phyloP scores from a whole-genome alignment of 2,888 invertebrate genomes.

The Cheilosia pagana region DNA sequence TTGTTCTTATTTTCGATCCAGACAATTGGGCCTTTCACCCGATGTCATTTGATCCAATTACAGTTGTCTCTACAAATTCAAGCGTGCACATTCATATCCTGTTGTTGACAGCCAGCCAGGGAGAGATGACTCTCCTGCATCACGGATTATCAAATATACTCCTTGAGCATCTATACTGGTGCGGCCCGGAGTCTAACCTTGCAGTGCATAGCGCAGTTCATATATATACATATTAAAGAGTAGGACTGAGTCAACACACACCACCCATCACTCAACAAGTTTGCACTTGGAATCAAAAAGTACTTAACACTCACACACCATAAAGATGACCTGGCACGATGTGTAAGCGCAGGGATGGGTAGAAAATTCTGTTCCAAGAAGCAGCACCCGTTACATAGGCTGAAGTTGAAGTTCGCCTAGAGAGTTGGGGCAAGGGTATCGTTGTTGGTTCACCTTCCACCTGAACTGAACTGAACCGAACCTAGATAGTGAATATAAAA shows the following conservation, averaged over 20 bases:
- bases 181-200: conserved; percentile 32
- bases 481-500: conserved; percentile 32
- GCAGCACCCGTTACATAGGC: conserved; percentile 52
- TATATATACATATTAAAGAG: conserved; percentile 51
- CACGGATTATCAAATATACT: conserved; percentile 58
- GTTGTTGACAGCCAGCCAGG: conserved; percentile 65
- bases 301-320: conserved; percentile 71
- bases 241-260: conserved; percentile 65
- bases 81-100: conserved; percentile 63
- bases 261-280: conserved; percentile 72
- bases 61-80: conserved; percentile 62
- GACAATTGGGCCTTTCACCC: conserved; percentile 66
- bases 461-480: conserved; percentile 42
- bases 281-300: conserved; percentile 74
- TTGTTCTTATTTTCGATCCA: conserved; percentile 23
- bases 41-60: conserved; percentile 73
- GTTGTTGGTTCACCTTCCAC: conserved; percentile 61
- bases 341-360: conserved; percentile 46
- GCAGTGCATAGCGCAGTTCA: neutral
- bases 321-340: conserved; percentile 73
- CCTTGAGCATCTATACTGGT: neutral
- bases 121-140: conserved; percentile 26
- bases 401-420: conserved; percentile 63
- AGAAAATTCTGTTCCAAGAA: conserved; percentile 38
- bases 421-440: conserved; percentile 11